Evolutionary conservation across 2,888 invertebrate genomes (phyloP).

Genomic region (Oasisia sp.): DNA sequence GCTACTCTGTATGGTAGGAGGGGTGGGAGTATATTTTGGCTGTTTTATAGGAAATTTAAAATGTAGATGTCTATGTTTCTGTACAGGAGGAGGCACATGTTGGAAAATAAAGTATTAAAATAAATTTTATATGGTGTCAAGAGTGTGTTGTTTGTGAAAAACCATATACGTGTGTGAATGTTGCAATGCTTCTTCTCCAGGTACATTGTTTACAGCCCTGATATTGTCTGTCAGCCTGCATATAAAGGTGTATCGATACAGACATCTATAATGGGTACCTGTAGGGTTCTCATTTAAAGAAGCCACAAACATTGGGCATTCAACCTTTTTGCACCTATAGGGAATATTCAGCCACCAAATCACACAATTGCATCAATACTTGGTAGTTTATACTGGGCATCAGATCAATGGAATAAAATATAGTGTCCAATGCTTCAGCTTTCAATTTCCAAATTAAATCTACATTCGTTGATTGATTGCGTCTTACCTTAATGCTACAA

Average conservation of each 20-base stretch:
- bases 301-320: neutral
- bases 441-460: neutral
- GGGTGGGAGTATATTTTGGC: neutral
- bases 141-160: neutral
- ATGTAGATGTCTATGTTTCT: neutral
- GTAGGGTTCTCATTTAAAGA: neutral
- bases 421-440: neutral
- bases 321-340: neutral
- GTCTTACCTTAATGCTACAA: neutral
- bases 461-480: neutral
- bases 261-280: neutral
- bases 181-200: neutral
- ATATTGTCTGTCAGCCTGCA: neutral
- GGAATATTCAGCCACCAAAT: neutral
- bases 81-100: neutral
- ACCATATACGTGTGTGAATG: neutral
- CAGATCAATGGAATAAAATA: neutral
- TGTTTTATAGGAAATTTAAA: neutral
- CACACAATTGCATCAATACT: neutral
- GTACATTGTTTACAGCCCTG: neutral
- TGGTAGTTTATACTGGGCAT: neutral
- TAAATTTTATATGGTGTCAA: neutral
- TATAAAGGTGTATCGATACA: neutral
- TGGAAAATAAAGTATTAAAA: constrained; percentile 8
- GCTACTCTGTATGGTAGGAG: neutral